Evolutionary conservation across 2,113 vertebrate species (phyloP), one percentile per base, ranked within the genome.

Genomic region (Octodon degus): DNA sequence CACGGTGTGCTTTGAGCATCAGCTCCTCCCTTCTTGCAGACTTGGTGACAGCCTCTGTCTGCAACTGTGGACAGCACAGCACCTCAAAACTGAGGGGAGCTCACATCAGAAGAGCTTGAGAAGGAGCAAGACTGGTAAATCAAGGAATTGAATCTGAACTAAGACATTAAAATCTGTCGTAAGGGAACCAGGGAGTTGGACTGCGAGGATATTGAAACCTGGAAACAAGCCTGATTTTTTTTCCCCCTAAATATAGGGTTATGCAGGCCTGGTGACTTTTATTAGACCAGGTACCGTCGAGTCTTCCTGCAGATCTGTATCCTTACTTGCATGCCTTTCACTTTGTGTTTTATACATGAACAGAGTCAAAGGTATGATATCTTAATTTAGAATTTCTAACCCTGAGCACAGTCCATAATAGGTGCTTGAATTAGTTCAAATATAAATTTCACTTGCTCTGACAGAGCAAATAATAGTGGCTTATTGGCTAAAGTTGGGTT

Each of bases 311-410:
- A 25, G 14, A 25, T 62, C 40, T 6, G 85, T 82, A 37, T 34
- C 20, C 2, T 89, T 70, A 53, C 91, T 83, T 91, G 34, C 37
- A 55, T 55, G 27, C 0, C 11, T 47, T 53, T 65, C 30, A 25
- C 7, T 55, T 4, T 10, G 24, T 40, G 68, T 74, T 93, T 85
- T 70, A 86, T 24, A 55, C 40, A 55, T 20, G 70, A 30, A 24
- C 65, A 58, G 65, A 50, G 74, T 94, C 34, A 90, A 94, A 65
- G 40, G 20, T 94, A 20, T 63, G 37, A 27, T 91, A 50, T 82
- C 58, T 40, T 90, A 47, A 87, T 37, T 85, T 88, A 82, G 53
- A 91, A 74, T 93, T 96, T 91, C 55, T 14, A 94, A 30, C 53
- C 37, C 32, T 79, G 67, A 93, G 67, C 37, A 93, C 20, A 88